These are phyloP conservation scores for Macrophya annulata DNA, from an alignment of 2,888 invertebrate species.

Conservation along the genomic window DNA sequence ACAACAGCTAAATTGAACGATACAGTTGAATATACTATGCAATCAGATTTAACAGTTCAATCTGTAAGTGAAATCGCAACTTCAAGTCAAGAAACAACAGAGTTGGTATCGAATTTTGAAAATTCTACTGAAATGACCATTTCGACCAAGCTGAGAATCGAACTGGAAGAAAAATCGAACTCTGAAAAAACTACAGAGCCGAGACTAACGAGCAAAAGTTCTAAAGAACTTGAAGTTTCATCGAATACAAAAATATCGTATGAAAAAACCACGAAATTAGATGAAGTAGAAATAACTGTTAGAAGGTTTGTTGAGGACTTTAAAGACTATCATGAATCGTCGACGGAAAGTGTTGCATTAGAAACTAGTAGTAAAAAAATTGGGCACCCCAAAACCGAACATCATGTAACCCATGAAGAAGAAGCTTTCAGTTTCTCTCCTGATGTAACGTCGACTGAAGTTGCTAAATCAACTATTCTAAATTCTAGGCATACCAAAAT, in stretches of 20 bases:
- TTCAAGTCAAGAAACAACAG: neutral
- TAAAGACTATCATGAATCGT: constrained; percentile 33
- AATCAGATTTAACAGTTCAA: neutral
- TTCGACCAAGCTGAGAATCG: constrained; percentile 47
- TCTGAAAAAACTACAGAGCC: neutral
- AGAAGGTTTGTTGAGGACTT: constrained; percentile 15
- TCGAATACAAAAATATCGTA: neutral
- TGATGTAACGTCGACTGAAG: constrained; percentile 6
- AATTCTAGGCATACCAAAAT: neutral
- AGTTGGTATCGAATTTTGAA: neutral
- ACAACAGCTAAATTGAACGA: too few species aligned
- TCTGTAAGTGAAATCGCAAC: neutral
- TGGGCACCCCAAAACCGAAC: neutral
- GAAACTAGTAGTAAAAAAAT: neutral
- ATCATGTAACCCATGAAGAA: neutral
- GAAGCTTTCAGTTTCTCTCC: neutral
- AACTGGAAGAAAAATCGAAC: neutral
- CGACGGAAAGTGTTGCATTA: neutral
- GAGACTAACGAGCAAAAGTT: neutral
- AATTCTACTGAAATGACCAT: constrained; percentile 54
- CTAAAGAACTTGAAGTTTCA: neutral
- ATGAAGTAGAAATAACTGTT: constrained; percentile 6
- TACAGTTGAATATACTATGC: too few species aligned
- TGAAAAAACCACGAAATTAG: neutral
- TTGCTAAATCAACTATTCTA: neutral